Percentiles rank a stretch among this genome's conserved stretches.
Evolutionary conservation across 2,888 invertebrate genomes (phyloP).

Genomic region (Stegophylla sp.): DNA sequence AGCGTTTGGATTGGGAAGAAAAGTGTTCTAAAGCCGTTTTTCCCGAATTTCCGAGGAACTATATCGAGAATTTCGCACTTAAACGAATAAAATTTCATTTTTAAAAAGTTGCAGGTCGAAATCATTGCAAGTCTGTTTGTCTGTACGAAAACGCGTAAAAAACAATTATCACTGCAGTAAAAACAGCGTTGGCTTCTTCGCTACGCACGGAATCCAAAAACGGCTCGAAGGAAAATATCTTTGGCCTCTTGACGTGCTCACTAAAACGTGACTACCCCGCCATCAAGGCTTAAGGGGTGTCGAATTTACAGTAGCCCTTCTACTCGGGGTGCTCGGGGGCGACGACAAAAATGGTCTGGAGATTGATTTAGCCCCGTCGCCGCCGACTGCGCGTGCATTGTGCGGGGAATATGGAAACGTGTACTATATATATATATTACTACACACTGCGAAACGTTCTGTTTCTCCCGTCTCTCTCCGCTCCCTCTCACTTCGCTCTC

Average conservation of each 20-base stretch:
- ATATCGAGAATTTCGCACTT: too few species aligned
- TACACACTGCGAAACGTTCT: background rate
- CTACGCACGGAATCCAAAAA: too few species aligned
- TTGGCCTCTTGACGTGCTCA: constrained; percentile 10
- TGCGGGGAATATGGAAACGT: constrained; percentile 14
- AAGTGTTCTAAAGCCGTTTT: too few species aligned
- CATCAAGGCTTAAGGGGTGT: constrained; percentile 4
- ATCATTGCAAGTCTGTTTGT: too few species aligned
- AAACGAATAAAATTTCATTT: too few species aligned
- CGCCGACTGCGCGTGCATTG: too few species aligned
- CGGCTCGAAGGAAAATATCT: background rate
- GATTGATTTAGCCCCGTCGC: constrained; percentile 45
- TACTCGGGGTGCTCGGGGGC: background rate
- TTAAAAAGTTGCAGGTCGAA: too few species aligned
- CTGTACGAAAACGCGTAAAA: background rate
- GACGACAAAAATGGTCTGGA: constrained; percentile 19
- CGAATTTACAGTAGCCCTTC: constrained; percentile 16
- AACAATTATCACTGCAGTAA: constrained; percentile 12
- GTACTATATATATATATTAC: too few species aligned
- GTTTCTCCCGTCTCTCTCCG: background rate
- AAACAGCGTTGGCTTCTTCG: too few species aligned
- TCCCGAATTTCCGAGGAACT: too few species aligned
- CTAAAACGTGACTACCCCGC: too few species aligned
- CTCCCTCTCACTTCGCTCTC: background rate
- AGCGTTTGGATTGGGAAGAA: too few species aligned